Percentiles rank a stretch among this genome's conserved stretches.
Evolutionary conservation across 1,140 invertebrate genomes (phyloP).

Genomic region (Leptopilina clavipes): DNA sequence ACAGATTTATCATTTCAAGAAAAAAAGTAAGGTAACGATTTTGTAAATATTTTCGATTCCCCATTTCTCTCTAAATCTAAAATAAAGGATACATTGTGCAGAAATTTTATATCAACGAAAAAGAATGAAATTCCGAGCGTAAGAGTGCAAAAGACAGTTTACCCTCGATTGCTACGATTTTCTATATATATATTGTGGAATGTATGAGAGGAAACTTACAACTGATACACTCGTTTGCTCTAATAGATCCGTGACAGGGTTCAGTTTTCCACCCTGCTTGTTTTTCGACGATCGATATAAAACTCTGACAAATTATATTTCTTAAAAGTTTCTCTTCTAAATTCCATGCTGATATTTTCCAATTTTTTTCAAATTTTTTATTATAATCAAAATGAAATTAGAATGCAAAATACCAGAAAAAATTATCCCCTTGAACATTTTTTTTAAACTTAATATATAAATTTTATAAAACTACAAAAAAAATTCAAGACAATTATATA

Average conservation of each 20-base stretch:
- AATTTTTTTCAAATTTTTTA: not conserved
- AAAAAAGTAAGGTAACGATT: no score
- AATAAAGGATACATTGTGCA: no score
- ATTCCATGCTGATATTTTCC: not conserved
- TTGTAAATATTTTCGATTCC: no score
- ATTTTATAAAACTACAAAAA: no score
- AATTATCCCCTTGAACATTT: no score
- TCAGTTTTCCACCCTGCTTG: not conserved
- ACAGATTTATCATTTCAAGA: no score
- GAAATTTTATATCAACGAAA: not conserved
- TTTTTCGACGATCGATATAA: not conserved
- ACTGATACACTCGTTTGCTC: not conserved
- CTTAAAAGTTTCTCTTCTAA: not conserved
- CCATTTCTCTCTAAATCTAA: no score
- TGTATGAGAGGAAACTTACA: not conserved
- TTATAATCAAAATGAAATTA: no score
- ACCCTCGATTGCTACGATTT: not conserved
- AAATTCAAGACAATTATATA: no score
- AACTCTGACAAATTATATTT: not conserved
- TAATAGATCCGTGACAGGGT: not conserved
- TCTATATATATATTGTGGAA: not conserved
- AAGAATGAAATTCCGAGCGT: not conserved
- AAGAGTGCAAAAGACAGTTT: not conserved
- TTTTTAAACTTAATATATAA: no score
- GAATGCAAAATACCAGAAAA: no score